These are phyloP conservation scores for Ormyrus thymus DNA, from an alignment of 2,888 invertebrate genomes.

Conservation along the genomic window DNA sequence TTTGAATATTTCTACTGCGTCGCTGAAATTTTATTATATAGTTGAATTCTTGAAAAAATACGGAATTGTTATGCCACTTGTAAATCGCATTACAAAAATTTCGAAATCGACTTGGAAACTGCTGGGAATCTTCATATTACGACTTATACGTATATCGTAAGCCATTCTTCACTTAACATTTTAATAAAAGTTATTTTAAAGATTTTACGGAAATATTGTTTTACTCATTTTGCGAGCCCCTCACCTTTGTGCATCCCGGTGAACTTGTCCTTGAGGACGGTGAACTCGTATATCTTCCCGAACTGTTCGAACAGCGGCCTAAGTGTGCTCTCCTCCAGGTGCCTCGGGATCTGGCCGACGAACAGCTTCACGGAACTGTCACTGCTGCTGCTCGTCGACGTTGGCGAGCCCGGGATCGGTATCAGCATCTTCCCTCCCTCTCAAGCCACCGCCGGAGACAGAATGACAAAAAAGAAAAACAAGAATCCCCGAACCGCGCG, in stretches of 20 bases:
- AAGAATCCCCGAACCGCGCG: not conserved
- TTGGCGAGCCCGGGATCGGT: slow-evolving; percentile 71
- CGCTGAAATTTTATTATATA: no score
- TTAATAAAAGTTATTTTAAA: no score
- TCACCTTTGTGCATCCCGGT: slow-evolving; percentile 96
- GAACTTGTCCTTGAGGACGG: slow-evolving; percentile 94
- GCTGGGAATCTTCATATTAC: no score
- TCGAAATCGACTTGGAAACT: no score
- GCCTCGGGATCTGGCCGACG: slow-evolving; percentile 94
- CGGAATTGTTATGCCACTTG: no score
- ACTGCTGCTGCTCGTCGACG: slow-evolving; percentile 74
- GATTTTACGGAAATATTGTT: not conserved
- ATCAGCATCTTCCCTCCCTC: slow-evolving; percentile 64
- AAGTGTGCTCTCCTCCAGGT: slow-evolving; percentile 90
- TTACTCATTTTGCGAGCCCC: not conserved
- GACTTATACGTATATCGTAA: no score
- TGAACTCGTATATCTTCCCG: slow-evolving; percentile 95
- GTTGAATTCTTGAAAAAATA: no score
- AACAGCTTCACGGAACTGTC: slow-evolving; percentile 87
- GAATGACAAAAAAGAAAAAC: not conserved
- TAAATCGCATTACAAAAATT: no score
- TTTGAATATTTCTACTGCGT: no score
- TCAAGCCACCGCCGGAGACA: not conserved
- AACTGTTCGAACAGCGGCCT: slow-evolving; percentile 94
- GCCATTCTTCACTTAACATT: no score